A percentile compares a stretch with the other conserved stretches of the same genome.
Evolutionary conservation across 2,797 vertebrate genomes (phyloP).

Genomic region (Etheostoma nigrum): DNA sequence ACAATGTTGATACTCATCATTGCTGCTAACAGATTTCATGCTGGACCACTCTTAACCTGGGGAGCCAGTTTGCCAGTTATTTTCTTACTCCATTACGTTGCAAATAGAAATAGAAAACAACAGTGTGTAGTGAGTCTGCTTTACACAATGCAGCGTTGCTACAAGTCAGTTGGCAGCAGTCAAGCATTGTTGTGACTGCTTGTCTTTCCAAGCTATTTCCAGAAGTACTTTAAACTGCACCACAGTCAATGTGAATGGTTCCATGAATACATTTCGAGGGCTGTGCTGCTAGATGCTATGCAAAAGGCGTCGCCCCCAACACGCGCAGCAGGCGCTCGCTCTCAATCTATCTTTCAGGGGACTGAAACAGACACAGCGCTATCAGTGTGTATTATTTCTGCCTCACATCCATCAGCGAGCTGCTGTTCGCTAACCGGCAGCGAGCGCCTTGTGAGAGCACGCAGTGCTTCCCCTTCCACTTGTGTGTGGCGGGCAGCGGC

Average conservation of each 20-base stretch:
- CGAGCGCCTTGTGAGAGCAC: constrained; percentile 57
- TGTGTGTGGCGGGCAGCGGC: constrained; percentile 38
- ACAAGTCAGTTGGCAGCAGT: constrained; percentile 56
- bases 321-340: constrained; percentile 27
- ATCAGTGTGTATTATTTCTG: constrained; percentile 76
- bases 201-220: constrained; percentile 70
- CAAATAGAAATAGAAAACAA: constrained; percentile 64
- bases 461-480: constrained; percentile 67
- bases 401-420: constrained; percentile 72
- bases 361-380: constrained; percentile 64
- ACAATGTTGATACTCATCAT: constrained; percentile 46
- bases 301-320: constrained; percentile 29
- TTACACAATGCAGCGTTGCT: constrained; percentile 39
- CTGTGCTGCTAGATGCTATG: constrained; percentile 54
- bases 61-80: constrained; percentile 51
- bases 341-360: constrained; percentile 71
- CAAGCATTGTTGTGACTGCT: constrained; percentile 61
- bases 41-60: constrained; percentile 50
- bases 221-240: constrained; percentile 62
- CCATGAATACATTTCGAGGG: constrained; percentile 65
- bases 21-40: constrained; percentile 44
- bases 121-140: constrained; percentile 32
- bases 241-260: constrained; percentile 51
- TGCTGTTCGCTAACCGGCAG: constrained; percentile 49
- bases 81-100: constrained; percentile 60